Evolutionary conservation across 2,888 invertebrate genomes (phyloP).

Genomic region (Podabrus alpinus): DNA sequence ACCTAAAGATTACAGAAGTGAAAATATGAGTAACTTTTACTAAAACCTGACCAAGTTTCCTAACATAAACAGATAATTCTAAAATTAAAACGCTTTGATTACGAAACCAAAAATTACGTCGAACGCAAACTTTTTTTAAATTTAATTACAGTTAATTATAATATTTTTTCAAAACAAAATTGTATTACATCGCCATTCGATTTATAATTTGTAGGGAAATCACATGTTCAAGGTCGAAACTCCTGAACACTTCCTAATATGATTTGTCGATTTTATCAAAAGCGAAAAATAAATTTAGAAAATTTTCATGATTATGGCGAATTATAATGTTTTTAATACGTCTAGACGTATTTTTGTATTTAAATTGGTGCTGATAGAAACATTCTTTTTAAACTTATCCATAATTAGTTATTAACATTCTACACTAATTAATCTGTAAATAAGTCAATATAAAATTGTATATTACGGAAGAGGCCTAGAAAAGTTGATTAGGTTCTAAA

Average conservation of each 20-base stretch:
- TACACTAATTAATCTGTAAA: neutral
- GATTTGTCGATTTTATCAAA: neutral
- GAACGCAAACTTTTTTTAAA: neutral
- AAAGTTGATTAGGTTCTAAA: neutral
- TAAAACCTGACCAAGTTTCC: neutral
- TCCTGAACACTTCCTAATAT: neutral
- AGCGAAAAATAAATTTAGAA: neutral
- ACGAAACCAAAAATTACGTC: neutral
- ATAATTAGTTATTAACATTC: neutral
- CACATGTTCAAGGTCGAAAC: neutral
- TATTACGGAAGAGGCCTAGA: neutral
- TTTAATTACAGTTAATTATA: neutral
- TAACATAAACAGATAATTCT: neutral
- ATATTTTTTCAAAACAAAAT: neutral
- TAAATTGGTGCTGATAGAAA: neutral
- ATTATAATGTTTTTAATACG: neutral
- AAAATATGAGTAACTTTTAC: neutral
- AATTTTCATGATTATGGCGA: neutral
- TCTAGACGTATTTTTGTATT: neutral
- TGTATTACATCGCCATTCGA: neutral
- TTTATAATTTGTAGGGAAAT: neutral
- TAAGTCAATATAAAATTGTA: neutral
- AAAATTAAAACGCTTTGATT: neutral
- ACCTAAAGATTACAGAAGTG: neutral
- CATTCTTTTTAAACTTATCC: neutral